Percentiles rank a stretch among this genome's conserved stretches.
Evolutionary conservation across 23 tunicate genomes (phyloP).

Genomic region (Ciona savignyi): DNA sequence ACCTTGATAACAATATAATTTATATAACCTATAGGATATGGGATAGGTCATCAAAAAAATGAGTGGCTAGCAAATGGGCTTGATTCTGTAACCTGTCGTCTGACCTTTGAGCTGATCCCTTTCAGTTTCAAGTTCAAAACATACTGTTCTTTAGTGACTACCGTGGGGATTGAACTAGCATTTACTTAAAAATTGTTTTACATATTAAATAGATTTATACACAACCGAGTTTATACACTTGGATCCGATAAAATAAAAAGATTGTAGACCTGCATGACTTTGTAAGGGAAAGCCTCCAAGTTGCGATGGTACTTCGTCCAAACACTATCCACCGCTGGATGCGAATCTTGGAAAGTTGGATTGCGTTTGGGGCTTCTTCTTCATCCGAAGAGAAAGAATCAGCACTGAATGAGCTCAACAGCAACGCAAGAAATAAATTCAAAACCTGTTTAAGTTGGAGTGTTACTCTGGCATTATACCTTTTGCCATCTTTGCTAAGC

Average conservation of each 20-base stretch:
- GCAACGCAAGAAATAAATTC: constrained; percentile 91
- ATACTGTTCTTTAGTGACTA: neutral
- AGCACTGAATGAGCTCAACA: constrained; percentile 94
- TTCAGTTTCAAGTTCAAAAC: neutral
- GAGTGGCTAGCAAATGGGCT: neutral
- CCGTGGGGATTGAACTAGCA: neutral
- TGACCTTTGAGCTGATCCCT: neutral
- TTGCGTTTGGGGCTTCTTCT: constrained; percentile 43
- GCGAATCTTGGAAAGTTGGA: constrained; percentile 59
- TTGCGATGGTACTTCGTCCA: constrained; percentile 4
- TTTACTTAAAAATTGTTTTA: neutral
- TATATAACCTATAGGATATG: no score
- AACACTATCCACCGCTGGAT: constrained; percentile 30
- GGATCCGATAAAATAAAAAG: no score
- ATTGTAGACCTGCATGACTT: constrained; percentile 75
- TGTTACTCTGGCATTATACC: no score
- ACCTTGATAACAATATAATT: no score
- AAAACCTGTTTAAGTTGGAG: constrained; percentile 90
- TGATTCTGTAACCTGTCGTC: neutral
- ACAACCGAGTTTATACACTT: neutral
- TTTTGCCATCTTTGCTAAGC: no score
- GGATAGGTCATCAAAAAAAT: no score
- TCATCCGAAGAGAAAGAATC: constrained; percentile 51
- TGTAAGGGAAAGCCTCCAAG: constrained; percentile 19
- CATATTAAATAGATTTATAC: neutral